Base-by-base conservation (phyloP, 1,140 invertebrate genomes). In the Nephila pilipes region DNA sequence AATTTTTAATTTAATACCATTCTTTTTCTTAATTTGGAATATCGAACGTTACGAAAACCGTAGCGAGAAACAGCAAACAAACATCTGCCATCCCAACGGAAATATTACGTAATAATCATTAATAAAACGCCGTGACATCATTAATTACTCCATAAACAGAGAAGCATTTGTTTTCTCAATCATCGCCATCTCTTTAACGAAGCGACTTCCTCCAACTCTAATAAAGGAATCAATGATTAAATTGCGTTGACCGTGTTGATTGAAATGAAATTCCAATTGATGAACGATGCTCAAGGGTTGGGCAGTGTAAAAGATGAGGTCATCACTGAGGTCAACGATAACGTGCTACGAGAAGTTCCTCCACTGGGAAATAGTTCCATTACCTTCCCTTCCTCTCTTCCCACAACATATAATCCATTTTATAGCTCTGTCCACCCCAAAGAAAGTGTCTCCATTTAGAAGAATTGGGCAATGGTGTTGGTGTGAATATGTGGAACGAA, bases 381-480 rank as follows among this genome's bases (percentile, higher is more conserved):
- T 75, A 18, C 32, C 63, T 29, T 4, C 22, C n/a, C 25, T n/a
- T 14, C 63, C 25, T n/a, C 18, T n/a, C 25, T 29, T 10, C 8
- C n/a, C 12, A 10, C 12, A 46, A 10, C 3, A 46, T 46, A 46
- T 46, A 12, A 75, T 75, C 18, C 69, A 75, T 75, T 75, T 75
- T 16, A 36, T 18, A 18, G 69, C 32, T 65, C 63, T 65, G 63
- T 65, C 63, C 63, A 65, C 63, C 63, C 69, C 69, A 75, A 75
- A 29, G 18, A 75, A 75, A 36, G 69, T 75, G 69, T 75, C 69
- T 75, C 69, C 69, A 75, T 75, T 75, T 75, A n/a, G 2, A 32
- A 29, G 25, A 18, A 75, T 75, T 75, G 69, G 25, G 69, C 69
- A 75, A 32, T 75, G 69, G 25, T 75, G 18, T 46, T 46, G 46